Evolutionary conservation across 1,140 invertebrate species (phyloP), one percentile per base, ranked within the genome.

Genomic region (Steinernema feltiae): DNA sequence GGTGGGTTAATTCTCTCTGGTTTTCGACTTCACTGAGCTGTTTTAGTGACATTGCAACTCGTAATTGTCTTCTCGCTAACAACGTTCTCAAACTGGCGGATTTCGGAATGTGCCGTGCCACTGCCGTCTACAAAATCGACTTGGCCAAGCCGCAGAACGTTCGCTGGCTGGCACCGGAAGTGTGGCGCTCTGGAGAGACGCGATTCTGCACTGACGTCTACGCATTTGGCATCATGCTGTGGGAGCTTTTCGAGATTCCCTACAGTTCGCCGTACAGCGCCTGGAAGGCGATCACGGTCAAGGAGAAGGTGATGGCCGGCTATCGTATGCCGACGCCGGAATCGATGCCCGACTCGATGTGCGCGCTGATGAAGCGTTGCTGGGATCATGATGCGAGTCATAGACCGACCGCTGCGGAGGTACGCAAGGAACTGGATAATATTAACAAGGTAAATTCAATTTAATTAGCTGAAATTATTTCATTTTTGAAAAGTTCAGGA

Each of bases 71-170:
- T 3, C 71, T 84, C 27, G 32, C 70, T 48, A 32, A 32, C 1
- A 69, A 48, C n/a, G 73, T 75, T 7, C 30, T 83, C 0, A 84
- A 83, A 70, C 63, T 83, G 18, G 82, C 82, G 0, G 82, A 83
- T 75, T 83, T 83, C 63, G 82, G 82, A 46, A 84, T 83, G 82
- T 84, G 82, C 30, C 74, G 82, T 21, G 69, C 82, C 1, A 77
- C 81, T 1, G 27, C 76, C 18, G 76, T 83, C n/a, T 84, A 83
- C 70, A 84, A 83, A 70, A 72, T 83, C 32, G 82, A 82, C 70
- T 71, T 83, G 48, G 78, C 70, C 48, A 82, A 82, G 69, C 82
- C 82, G 2, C 76, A 73, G n/a, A 82, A 82, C 71, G 81, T 84
- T 18, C 77, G 82, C n/a, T 80, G 79, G 79, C 41, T 80, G 32